A percentile compares a stretch with the other conserved stretches of the same genome.
phyloP scores from a whole-genome alignment of 1,140 invertebrate species.

The Drosophila nikananu region DNA sequence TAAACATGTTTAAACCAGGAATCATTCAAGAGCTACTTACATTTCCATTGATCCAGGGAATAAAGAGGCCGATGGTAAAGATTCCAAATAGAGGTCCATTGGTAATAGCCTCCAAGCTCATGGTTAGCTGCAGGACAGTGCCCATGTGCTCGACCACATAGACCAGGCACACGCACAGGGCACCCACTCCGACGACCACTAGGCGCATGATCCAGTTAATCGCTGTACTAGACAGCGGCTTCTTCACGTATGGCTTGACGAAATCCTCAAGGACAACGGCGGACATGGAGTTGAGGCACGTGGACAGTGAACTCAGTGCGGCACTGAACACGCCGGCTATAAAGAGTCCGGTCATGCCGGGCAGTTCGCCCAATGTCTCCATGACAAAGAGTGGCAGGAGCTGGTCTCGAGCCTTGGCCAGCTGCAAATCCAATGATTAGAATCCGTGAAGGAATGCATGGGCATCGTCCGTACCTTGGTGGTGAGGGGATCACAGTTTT shows the following conservation, averaged over 20 bases:
- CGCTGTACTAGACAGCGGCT: slow-evolving; percentile 85
- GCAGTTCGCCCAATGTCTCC: slow-evolving; percentile 87
- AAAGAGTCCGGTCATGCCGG: slow-evolving; percentile 89
- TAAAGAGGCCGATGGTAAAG: slow-evolving; percentile 91
- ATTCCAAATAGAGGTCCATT: slow-evolving; percentile 91
- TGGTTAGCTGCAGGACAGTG: slow-evolving; percentile 84
- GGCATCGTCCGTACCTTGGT: slow-evolving; percentile 85
- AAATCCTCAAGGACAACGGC: slow-evolving; percentile 91
- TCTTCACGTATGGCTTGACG: slow-evolving; percentile 86
- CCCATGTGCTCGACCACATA: slow-evolving; percentile 87
- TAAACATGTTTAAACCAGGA: no score
- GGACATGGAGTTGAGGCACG: slow-evolving; percentile 92
- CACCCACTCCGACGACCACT: slow-evolving; percentile 87
- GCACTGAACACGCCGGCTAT: slow-evolving; percentile 90
- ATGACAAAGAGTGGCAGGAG: slow-evolving; percentile 88
- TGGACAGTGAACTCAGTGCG: slow-evolving; percentile 91
- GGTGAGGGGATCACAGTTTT: slow-evolving; percentile 90
- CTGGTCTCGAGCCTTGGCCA: slow-evolving; percentile 87
- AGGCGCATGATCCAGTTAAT: slow-evolving; percentile 87
- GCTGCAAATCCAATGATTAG: slow-evolving; percentile 63
- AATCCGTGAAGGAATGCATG: no score
- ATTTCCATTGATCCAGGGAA: slow-evolving; percentile 89
- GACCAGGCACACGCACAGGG: slow-evolving; percentile 86
- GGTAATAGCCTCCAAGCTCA: slow-evolving; percentile 88
- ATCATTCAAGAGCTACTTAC: slow-evolving; percentile 80